Evolutionary conservation across 2,797 vertebrate genomes (phyloP), one percentile per base, ranked within the genome.

Genomic region (Coranthus polyacanthus): DNA sequence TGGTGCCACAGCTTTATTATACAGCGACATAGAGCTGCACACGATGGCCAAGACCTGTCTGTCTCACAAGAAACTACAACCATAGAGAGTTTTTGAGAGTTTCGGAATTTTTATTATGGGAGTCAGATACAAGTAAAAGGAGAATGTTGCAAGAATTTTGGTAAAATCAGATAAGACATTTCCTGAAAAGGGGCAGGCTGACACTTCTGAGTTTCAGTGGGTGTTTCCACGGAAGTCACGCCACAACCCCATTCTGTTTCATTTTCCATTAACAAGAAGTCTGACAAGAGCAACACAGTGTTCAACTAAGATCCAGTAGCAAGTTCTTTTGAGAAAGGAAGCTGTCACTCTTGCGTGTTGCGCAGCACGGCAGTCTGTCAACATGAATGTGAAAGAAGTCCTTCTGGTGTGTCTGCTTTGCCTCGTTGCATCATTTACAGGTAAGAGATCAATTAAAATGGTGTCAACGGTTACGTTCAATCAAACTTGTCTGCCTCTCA

Each of bases 361-460:
- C n/a, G n/a, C n/a, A n/a, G n/a, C n/a, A n/a, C 18, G 4, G 11
- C 17, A 44, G 18, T 21, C 9, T n/a, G 20, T 12, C 51, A n/a
- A 11, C 54, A 54, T 46, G 61, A 46, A 1, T 5, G 1, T 12
- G 17, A 51, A 42, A 12, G 17, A 26, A 26, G 6, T 54, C 1
- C 21, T 8, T 2, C 22, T 22, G 17, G 0, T 7, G 2, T 17
- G 38, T 32, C 49, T 78, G 12, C 17, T 64, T 39, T 1, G 67
- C 12, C 20, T 83, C 12, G 39, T 67, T 0, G 16, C 46, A 5
- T 56, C 12, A 39, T 1, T 71, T 20, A 24, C 49, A 54, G 79
- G 87, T 89, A 68, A 67, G 78, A 45, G 0, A 41, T 29, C 3
- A 11, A 34, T 16, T 34, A 6, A 17, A 11, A 29, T 50, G 6